A percentile compares a stretch with the other conserved stretches of the same genome.
phyloP scores from a whole-genome alignment of 2,113 vertebrate genomes.

The Hemicordylus capensis region DNA sequence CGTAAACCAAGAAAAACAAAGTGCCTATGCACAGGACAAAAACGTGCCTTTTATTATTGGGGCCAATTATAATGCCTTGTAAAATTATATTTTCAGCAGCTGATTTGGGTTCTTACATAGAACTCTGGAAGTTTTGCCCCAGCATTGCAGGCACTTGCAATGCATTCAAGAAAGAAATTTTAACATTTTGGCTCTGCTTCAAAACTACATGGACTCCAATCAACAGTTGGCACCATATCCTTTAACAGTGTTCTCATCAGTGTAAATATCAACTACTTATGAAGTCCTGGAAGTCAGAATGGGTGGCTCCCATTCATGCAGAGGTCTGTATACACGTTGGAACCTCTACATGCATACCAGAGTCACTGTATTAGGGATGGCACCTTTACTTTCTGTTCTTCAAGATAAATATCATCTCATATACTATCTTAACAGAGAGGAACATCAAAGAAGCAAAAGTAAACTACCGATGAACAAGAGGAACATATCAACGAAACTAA shows the following conservation, averaged over 20 bases:
- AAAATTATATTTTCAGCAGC: neutral
- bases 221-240: neutral
- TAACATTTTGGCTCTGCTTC: neutral
- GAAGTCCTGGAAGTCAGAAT: neutral
- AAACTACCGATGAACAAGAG: conserved; percentile 3
- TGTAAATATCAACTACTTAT: neutral
- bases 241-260: neutral
- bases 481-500: neutral
- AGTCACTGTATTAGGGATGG: neutral
- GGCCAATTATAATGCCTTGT: neutral
- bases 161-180: conserved; percentile 12
- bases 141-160: neutral
- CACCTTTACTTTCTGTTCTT: conserved; percentile 7
- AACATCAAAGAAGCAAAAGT: conserved; percentile 12
- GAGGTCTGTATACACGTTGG: neutral
- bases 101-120: conserved; percentile 1
- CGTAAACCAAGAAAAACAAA: neutral
- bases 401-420: conserved; percentile 20
- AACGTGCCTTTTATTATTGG: neutral
- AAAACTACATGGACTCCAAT: neutral
- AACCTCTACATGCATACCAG: neutral
- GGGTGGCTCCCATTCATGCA: neutral
- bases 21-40: neutral
- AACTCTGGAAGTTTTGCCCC: conserved; percentile 11
- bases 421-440: neutral